Evolutionary conservation across 1,140 invertebrate genomes (phyloP).

Genomic region (Thaumetopoea pityocampa): DNA sequence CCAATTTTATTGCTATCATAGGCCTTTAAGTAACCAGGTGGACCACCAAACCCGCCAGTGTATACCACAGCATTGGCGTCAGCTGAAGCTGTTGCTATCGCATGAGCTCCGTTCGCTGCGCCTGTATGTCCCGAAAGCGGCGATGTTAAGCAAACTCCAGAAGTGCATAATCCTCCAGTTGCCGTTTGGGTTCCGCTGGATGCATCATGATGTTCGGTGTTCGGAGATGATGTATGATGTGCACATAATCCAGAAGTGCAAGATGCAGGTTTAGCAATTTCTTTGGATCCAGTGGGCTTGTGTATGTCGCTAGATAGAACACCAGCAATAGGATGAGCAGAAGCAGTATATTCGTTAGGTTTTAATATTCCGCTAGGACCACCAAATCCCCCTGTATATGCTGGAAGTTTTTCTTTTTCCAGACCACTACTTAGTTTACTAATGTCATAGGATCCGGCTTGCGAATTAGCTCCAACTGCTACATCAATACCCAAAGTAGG

Average conservation of each 20-base stretch:
- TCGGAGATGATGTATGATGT: too few species aligned
- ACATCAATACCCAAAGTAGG: too few species aligned
- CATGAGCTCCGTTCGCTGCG: conserved; percentile 12
- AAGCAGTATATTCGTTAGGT: conserved; percentile 1
- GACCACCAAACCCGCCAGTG: conserved; percentile 59
- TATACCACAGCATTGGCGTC: conserved; percentile 46
- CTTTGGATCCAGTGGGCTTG: conserved; percentile 4
- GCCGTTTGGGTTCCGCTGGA: too few species aligned
- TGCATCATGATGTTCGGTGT: too few species aligned
- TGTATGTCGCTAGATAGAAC: too few species aligned
- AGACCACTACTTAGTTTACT: neutral
- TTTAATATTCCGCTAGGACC: conserved; percentile 7
- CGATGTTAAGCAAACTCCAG: neutral
- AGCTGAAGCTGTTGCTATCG: conserved; percentile 27
- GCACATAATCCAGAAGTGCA: conserved; percentile 24
- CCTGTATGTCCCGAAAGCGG: neutral
- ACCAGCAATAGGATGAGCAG: too few species aligned
- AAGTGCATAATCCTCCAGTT: too few species aligned
- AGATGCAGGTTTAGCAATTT: neutral
- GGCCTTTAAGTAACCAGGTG: conserved; percentile 54
- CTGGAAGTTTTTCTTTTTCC: conserved; percentile 17
- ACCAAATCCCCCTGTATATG: conserved; percentile 16
- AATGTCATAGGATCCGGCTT: neutral
- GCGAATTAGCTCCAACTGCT: too few species aligned
- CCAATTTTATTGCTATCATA: conserved; percentile 38